Base-by-base conservation (phyloP, 2,797 vertebrate species). In the Neoniphon sammara region DNA sequence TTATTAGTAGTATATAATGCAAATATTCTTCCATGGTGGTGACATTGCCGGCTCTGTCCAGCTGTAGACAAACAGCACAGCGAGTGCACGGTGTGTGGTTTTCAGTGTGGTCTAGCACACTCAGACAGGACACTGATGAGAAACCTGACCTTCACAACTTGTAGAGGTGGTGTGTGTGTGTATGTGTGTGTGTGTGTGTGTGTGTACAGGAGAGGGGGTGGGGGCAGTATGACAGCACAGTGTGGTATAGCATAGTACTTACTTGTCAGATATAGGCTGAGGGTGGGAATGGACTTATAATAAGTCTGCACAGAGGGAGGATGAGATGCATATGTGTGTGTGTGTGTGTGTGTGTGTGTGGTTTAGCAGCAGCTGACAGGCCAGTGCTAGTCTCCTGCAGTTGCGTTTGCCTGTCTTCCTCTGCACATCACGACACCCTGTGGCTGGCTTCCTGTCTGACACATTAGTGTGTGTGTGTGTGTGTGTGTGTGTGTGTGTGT, bases 61-160 rank as follows among this genome's bases (percentile, higher is more conserved):
- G 80, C 66, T 65, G 66, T 17, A 68, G 44, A 47, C 62, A 66
- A 54, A 62, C 71, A 71, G 82, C 58, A 80, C 77, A 44, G 72
- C 18, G 67, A 67, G 75, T 82, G 68, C 65, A 31, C 31, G 65
- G 70, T 85, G 75, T 76, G 72, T 31, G 70, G 57, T 68, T 74
- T 62, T 66, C 63, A 67, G 66, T 80, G 67, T 65, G 67, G 77
- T 74, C 71, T 57, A 77, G 25, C 71, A 85, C 73, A 77, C 71
- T 73, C 78, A 76, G 72, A 74, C 77, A 78, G 69, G 74, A 81
- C 77, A 69, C 71, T 78, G 81, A 83, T 82, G 77, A 83, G 79
- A 78, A 80, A 83, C 75, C 70, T 77, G 81, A 85, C 85, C 85
- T 85, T 85, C 76, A 77, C 66, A 59, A 42, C 61, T 34, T 56